These are phyloP conservation scores for Hormiphora californensis DNA, from an alignment of 37 sponge, comb jelly and placozoan species.

Conservation along the genomic window DNA sequence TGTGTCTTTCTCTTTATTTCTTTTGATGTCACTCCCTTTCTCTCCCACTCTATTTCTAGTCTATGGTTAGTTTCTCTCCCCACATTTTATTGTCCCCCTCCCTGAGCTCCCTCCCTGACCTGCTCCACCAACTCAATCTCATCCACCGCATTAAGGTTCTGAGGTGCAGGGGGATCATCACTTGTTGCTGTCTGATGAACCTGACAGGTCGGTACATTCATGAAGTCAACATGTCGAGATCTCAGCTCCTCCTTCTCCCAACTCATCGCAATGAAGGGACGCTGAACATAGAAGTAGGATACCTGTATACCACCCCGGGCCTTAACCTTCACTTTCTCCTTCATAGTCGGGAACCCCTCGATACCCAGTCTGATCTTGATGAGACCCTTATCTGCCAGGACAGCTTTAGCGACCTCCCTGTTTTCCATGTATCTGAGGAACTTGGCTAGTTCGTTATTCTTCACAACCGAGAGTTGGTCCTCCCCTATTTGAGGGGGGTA, in stretches of 20 bases:
- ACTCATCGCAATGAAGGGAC: constrained; percentile 80
- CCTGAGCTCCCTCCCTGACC: background rate
- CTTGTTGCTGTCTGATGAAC: background rate
- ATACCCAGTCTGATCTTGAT: constrained; percentile 93
- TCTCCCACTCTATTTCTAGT: background rate
- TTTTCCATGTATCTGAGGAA: constrained; percentile 94
- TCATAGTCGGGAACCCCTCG: constrained; percentile 94
- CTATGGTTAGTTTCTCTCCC: background rate
- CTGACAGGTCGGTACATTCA: constrained; percentile 62
- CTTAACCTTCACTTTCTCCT: constrained; percentile 75
- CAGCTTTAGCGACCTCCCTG: constrained; percentile 89
- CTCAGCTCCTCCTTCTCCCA: constrained; percentile 96
- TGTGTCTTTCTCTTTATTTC: too few species aligned
- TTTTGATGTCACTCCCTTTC: too few species aligned
- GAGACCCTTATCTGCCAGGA: constrained; percentile 79
- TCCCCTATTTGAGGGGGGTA: constrained; percentile 86
- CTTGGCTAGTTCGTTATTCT: constrained; percentile 66
- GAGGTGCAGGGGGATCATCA: background rate
- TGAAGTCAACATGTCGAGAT: constrained; percentile 95
- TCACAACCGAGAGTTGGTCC: constrained; percentile 72
- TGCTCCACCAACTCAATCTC: constrained; percentile 40
- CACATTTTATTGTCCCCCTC: background rate
- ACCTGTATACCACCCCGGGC: constrained; percentile 14
- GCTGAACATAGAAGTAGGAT: constrained; percentile 86
- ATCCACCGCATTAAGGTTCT: constrained; percentile 12